A percentile compares a stretch with the other conserved stretches of the same genome.
phyloP scores from a whole-genome alignment of 2,888 invertebrate species.

The Theretra japonica region DNA sequence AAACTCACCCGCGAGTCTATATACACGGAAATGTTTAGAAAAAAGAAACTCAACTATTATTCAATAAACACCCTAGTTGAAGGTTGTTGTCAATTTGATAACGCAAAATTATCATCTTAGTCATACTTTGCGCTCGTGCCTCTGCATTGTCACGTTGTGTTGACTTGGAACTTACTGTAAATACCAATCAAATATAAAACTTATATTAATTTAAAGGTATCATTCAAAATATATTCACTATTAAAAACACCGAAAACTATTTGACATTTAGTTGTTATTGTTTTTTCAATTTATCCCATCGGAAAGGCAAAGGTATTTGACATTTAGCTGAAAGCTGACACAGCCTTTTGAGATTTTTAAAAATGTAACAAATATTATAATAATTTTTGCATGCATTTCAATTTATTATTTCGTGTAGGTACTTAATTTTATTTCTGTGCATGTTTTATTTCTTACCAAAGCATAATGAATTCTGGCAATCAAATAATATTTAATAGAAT shows the following conservation, averaged over 20 bases:
- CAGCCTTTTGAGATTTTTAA: no score
- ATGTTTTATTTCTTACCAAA: no score
- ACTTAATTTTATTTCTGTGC: no score
- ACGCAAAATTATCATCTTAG: slow-evolving; percentile 10
- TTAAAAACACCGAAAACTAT: neutral
- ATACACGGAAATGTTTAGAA: neutral
- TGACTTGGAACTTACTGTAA: neutral
- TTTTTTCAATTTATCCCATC: no score
- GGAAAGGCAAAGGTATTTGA: no score
- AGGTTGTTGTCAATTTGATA: slow-evolving; percentile 36
- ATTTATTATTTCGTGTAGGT: no score
- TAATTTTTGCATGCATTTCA: no score
- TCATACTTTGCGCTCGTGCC: neutral
- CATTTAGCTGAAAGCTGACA: no score
- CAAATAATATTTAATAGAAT: no score
- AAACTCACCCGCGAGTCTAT: neutral
- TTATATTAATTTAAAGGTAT: neutral
- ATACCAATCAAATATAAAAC: neutral
- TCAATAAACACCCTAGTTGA: slow-evolving; percentile 32
- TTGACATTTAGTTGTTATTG: no score
- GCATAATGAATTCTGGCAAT: no score
- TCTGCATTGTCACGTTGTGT: slow-evolving; percentile 10
- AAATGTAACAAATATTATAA: no score
- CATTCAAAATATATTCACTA: slow-evolving; percentile 42
- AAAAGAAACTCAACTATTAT: neutral